Percentiles rank a stretch among this genome's conserved stretches.
These are phyloP conservation scores for Aleiodes sp. DNA, from an alignment of 1,140 invertebrate genomes.

Conservation along the genomic window DNA sequence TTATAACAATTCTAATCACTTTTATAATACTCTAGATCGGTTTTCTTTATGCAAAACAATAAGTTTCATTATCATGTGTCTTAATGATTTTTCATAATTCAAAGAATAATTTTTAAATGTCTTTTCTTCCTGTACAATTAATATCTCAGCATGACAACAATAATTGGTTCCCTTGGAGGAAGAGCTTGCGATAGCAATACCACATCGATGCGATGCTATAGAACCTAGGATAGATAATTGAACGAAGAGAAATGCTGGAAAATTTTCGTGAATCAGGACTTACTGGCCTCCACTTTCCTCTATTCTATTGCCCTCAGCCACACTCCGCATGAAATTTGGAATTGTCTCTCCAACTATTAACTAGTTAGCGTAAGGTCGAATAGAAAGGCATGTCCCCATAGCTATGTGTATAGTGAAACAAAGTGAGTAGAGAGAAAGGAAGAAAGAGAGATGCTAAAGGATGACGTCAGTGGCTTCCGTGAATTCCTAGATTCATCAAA, in stretches of 20 bases:
- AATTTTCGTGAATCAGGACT: conserved; percentile 41
- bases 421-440: neutral
- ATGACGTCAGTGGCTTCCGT: neutral
- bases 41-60: no score
- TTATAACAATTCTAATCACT: no score
- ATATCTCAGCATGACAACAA: conserved; percentile 16
- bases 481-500: conserved; percentile 40
- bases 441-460: neutral
- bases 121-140: conserved; percentile 16
- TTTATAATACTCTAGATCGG: no score
- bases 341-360: conserved; percentile 55
- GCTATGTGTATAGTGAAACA: neutral
- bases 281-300: conserved; percentile 16
- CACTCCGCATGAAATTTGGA: conserved; percentile 44
- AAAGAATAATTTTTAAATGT: no score
- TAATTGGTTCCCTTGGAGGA: neutral
- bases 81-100: no score
- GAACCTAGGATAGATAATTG: neutral
- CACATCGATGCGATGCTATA: neutral
- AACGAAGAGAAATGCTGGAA: conserved; percentile 32
- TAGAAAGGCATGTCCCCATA: neutral
- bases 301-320: conserved; percentile 26
- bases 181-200: neutral
- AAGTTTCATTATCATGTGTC: no score
- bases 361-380: conserved; percentile 42